Evolutionary conservation across 1,140 invertebrate genomes (phyloP).

Genomic region (Drosophila ironensis): DNA sequence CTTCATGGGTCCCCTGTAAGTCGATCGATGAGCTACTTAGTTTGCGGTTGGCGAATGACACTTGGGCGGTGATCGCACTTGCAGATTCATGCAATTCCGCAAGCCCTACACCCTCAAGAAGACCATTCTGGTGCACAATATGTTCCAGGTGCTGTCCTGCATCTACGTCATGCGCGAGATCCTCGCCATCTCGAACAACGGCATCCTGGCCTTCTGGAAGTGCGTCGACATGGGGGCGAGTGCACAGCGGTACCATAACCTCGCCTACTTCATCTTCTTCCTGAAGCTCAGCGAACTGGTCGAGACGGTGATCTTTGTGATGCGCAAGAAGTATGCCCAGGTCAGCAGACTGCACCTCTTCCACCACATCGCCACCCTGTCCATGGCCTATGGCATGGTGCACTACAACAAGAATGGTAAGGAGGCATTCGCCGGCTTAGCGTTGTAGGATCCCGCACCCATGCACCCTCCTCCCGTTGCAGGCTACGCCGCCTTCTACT

Average conservation of each 20-base stretch:
- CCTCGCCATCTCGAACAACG: constrained; percentile 18
- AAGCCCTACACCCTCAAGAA: constrained; percentile 55
- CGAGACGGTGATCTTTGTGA: constrained; percentile 91
- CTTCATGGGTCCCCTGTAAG: constrained; percentile 56
- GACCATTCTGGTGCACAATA: constrained; percentile 64
- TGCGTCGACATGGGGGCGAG: constrained; percentile 27
- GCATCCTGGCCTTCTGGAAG: constrained; percentile 51
- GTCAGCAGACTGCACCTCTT: constrained; percentile 89
- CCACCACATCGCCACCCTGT: constrained; percentile 87
- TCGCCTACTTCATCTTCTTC: constrained; percentile 83
- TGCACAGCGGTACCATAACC: constrained; percentile 21
- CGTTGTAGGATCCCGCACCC: background rate
- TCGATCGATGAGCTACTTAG: background rate
- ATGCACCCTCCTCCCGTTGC: constrained; percentile 5
- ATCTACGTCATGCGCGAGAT: constrained; percentile 56
- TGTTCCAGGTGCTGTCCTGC: constrained; percentile 64
- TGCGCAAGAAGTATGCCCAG: constrained; percentile 89
- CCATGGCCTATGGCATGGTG: constrained; percentile 90
- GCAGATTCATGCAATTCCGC: constrained; percentile 61
- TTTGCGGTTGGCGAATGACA: background rate
- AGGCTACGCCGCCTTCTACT: constrained; percentile 90
- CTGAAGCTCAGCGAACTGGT: constrained; percentile 86
- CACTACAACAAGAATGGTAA: constrained; percentile 56
- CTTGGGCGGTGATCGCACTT: constrained; percentile 8
- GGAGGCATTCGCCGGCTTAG: background rate